Base-by-base conservation (phyloP, 2,797 vertebrate species). In the Sebastolobus altivelis region DNA sequence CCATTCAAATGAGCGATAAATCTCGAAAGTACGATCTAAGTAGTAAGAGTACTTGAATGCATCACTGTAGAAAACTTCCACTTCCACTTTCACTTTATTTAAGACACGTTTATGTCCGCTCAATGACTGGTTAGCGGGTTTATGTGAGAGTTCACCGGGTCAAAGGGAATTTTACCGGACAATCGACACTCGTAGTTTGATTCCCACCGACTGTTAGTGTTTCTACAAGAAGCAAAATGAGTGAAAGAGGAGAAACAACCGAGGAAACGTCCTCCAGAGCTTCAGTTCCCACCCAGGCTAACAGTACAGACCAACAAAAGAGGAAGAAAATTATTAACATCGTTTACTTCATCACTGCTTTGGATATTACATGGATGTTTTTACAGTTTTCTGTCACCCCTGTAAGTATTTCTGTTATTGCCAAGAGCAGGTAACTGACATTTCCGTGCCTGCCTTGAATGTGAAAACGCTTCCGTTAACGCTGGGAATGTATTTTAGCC, bases 341-440 rank as follows among this genome's bases (percentile, higher is more conserved):
- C 8, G 92, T 94, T 9, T 96, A 96, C 61, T 0, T 95, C 16
- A 92, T 96, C 68, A 81, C 83, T 14, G 84, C 92, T 46, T 18
- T 96, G 90, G 95, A 96, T 16, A 73, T 95, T 8, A 94, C 95
- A 2, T 95, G 92, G 90, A 91, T 96, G 79, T 96, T 96, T 72
- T 43, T 96, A 1, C 95, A 96, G 88, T 89, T 96, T 62, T 94
- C 96, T 2, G 85, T 96, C 3, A 96, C 95, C 4, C 95, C 96
- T 38, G 95, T 96, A 54, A 91, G 95, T 94, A 35, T 63, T 6
- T 10, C 0, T 55, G 12, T 11, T 4, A 10, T 6, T 6, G 43
- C 35, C 13, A 7, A 18, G 12, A 12, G 25, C 0, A 11, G 2
- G 54, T 65, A 55, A 14, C 25, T 12, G 6, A 56, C 7, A 80